Conservation (phyloP, 2,113 vertebrate genomes). For the Spheniscus mendiculus region DNA sequence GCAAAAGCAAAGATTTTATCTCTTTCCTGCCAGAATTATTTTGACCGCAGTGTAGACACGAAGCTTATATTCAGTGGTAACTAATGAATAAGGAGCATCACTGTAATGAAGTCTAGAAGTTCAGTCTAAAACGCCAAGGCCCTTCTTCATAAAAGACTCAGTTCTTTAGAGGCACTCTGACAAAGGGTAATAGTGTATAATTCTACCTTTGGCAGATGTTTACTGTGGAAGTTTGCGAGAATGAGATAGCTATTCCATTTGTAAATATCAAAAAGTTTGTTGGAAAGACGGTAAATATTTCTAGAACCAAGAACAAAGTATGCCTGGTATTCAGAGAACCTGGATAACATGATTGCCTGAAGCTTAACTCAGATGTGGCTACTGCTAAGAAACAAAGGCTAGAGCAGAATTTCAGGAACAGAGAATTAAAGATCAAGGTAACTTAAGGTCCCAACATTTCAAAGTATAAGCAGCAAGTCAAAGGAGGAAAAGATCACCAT, state of each 20-base stretch:
- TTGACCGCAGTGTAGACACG: neutral
- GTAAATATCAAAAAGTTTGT: neutral
- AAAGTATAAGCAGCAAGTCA: neutral
- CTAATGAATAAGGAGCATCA: neutral
- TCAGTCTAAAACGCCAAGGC: neutral
- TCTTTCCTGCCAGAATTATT: neutral
- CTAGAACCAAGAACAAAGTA: neutral
- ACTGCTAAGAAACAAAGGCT: neutral
- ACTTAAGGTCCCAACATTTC: neutral
- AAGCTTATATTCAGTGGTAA: neutral
- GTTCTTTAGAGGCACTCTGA: neutral
- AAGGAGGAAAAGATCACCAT: neutral
- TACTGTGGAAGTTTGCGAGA: neutral
- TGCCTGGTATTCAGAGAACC: neutral
- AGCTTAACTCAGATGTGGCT: neutral
- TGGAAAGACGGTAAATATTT: constrained; percentile 17
- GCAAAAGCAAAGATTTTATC: neutral
- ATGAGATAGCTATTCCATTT: neutral
- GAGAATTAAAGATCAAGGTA: neutral
- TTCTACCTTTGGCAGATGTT: neutral
- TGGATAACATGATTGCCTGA: neutral
- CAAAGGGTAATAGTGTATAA: neutral
- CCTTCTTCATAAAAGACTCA: neutral
- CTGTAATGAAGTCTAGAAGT: neutral
- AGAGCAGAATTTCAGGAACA: neutral